phyloP scores from a whole-genome alignment of 64 coral and sea anemone species.

The Montipora efflorescens region DNA sequence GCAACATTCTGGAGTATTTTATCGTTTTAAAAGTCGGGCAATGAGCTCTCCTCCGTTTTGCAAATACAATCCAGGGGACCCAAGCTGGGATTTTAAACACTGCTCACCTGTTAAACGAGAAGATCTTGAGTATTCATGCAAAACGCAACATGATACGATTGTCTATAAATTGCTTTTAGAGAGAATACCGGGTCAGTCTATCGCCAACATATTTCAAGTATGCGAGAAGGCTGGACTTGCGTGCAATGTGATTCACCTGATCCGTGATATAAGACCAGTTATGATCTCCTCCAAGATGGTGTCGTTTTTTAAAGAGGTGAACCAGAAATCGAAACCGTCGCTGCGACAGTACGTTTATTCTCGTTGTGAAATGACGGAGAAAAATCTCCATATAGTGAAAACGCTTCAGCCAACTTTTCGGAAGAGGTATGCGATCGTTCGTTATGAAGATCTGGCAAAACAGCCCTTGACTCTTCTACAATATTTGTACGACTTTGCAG shows the following conservation, averaged over 20 bases:
- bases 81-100: not conserved
- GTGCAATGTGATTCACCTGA: slow-evolving; percentile 29
- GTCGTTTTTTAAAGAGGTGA: slow-evolving; percentile 16
- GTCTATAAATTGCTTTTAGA: slow-evolving; percentile 41
- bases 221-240: slow-evolving; percentile 18
- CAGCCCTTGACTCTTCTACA: not conserved
- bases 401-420: not conserved
- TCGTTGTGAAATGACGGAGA: slow-evolving; percentile 35
- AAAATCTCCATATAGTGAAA: slow-evolving; percentile 1
- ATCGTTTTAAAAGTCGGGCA: slow-evolving; percentile 14
- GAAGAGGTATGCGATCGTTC: not conserved
- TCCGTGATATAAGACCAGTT: slow-evolving; percentile 34
- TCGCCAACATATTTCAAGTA: slow-evolving; percentile 12
- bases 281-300: slow-evolving; percentile 18
- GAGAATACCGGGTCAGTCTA: slow-evolving; percentile 8
- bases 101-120: not conserved
- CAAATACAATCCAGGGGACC: not conserved
- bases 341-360: slow-evolving; percentile 19
- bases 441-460: slow-evolving; percentile 29
- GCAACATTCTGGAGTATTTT: not conserved
- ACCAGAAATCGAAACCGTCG: not conserved
- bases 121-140: slow-evolving; percentile 30
- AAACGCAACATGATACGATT: not conserved
- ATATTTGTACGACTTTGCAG: not conserved
- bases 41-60: slow-evolving; percentile 35